Conservation (phyloP, 2,113 vertebrate species). For the Tragulus kanchil region DNA sequence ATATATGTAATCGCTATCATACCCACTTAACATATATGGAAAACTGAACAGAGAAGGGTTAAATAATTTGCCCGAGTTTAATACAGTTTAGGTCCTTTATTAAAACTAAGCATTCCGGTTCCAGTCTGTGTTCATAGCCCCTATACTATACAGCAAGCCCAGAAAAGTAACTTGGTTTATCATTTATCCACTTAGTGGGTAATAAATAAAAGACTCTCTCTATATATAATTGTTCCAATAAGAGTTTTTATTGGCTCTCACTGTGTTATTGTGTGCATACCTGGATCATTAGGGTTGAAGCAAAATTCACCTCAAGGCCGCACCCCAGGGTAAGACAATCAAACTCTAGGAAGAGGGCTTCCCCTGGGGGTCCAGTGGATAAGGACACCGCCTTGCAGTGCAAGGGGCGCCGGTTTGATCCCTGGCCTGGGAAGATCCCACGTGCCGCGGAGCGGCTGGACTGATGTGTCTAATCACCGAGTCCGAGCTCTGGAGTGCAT, state of each 20-base stretch:
- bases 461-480: no score
- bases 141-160: not conserved
- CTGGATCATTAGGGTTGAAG: not conserved
- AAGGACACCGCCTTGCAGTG: no score
- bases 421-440: no score
- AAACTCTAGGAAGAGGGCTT: not conserved
- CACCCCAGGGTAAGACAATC: not conserved
- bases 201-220: not conserved
- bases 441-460: no score
- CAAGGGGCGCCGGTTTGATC: no score
- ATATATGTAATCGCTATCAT: not conserved
- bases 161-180: not conserved
- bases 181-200: not conserved
- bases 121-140: not conserved
- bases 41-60: not conserved
- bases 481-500: no score
- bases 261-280: not conserved
- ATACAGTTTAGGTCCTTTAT: not conserved
- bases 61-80: not conserved
- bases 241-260: constrained; percentile 4
- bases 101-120: constrained; percentile 19
- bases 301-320: not conserved
- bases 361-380: no score
- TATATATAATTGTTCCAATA: not conserved
- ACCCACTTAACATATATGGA: not conserved